Percentiles rank a stretch among this genome's conserved stretches.
Evolutionary conservation across 2,888 invertebrate genomes (phyloP).

Genomic region (Tachina fera): DNA sequence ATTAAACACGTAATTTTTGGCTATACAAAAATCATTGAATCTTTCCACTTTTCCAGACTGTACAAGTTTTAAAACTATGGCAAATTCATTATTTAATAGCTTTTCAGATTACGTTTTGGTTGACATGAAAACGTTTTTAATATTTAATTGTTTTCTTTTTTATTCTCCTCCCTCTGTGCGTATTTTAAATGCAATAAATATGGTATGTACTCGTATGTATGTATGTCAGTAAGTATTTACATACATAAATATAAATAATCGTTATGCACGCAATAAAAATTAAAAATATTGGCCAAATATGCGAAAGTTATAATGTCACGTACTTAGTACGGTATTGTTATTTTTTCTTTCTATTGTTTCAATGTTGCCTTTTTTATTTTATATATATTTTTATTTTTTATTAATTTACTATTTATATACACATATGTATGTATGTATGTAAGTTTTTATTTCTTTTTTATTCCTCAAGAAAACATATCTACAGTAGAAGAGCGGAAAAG

Average conservation of each 20-base stretch:
- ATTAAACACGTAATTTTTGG: too few species aligned
- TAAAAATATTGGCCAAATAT: conserved; percentile 1
- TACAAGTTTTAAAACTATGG: too few species aligned
- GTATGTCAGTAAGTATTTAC: background rate
- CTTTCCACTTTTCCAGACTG: too few species aligned
- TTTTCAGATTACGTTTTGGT: too few species aligned
- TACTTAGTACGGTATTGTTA: conserved; percentile 32
- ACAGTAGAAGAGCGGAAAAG: too few species aligned
- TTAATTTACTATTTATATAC: background rate
- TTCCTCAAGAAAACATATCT: too few species aligned
- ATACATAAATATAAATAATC: background rate
- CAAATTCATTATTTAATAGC: too few species aligned
- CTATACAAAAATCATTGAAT: too few species aligned
- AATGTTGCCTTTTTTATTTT: background rate
- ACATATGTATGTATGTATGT: background rate
- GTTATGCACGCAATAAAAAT: background rate
- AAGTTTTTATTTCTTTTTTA: too few species aligned
- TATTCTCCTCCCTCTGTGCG: too few species aligned
- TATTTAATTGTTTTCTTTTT: too few species aligned
- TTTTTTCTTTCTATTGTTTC: conserved; percentile 18
- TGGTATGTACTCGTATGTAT: background rate
- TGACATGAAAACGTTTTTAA: too few species aligned
- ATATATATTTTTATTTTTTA: background rate
- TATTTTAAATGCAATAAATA: background rate
- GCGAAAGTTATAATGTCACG: conserved; percentile 44